Conservation (phyloP, 2,797 vertebrate genomes). For the Enteromius anoplus region DNA sequence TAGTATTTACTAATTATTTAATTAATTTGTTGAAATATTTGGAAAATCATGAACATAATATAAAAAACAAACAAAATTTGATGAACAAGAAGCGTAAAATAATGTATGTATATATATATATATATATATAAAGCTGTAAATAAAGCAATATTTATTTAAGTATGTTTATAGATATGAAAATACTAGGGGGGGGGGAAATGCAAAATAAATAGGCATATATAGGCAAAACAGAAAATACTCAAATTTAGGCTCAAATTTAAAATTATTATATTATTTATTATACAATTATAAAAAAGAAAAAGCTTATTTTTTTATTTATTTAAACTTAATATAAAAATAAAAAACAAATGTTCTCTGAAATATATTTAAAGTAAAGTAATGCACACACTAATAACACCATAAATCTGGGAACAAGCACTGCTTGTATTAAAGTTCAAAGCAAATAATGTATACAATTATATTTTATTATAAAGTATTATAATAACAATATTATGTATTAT, state of each 20-base stretch:
- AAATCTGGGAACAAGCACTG: neutral
- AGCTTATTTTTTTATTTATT: neutral
- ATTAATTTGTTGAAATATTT: neutral
- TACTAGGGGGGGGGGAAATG: neutral
- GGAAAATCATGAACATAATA: neutral
- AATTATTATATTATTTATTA: neutral
- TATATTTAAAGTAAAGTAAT: neutral
- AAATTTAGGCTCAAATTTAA: neutral
- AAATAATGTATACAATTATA: neutral
- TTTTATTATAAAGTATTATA: neutral
- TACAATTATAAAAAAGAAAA: neutral
- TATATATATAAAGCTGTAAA: neutral
- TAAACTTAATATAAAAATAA: neutral
- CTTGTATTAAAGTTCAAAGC: neutral
- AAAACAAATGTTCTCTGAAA: neutral
- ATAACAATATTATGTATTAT: neutral
- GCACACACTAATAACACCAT: neutral
- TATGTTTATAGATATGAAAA: neutral
- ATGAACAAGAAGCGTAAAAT: neutral
- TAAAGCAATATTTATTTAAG: neutral
- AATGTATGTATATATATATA: too few species aligned
- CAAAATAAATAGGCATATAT: too few species aligned
- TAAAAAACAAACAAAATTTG: neutral
- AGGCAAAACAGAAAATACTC: neutral
- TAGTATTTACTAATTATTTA: too few species aligned